These are phyloP conservation scores for Pseudomyrmex sp. DNA, from an alignment of 1,140 invertebrate genomes.

Conservation along the genomic window DNA sequence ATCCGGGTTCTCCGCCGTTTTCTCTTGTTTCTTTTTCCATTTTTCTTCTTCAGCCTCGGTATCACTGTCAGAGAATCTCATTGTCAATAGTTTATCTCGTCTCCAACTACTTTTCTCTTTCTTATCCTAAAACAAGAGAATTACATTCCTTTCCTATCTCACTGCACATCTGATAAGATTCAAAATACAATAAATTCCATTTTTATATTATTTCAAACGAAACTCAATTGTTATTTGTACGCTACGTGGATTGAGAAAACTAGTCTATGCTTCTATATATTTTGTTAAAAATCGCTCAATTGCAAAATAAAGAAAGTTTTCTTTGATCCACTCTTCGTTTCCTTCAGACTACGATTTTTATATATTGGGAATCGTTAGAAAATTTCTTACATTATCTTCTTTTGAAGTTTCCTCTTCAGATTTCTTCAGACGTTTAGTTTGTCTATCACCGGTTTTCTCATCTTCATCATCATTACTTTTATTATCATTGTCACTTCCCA, in stretches of 20 bases:
- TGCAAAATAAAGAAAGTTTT: too few species aligned
- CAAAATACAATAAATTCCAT: conserved; percentile 7
- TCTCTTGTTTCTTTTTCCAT: conserved; percentile 67
- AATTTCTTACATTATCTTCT: conserved; percentile 41
- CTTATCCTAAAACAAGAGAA: conserved; percentile 31
- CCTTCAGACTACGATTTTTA: too few species aligned
- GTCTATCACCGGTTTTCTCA: conserved; percentile 42
- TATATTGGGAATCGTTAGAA: not conserved
- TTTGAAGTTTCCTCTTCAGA: conserved; percentile 43
- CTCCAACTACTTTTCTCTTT: conserved; percentile 73
- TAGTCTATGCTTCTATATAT: too few species aligned
- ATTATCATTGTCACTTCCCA: not conserved
- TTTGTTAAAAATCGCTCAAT: too few species aligned
- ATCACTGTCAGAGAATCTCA: conserved; percentile 77
- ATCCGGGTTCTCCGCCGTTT: conserved; percentile 63
- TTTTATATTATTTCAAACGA: not conserved
- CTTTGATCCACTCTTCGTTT: too few species aligned
- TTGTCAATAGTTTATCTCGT: conserved; percentile 77
- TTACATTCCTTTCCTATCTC: not conserved
- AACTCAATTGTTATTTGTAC: too few species aligned
- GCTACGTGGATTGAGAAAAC: too few species aligned
- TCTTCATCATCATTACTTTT: conserved; percentile 5
- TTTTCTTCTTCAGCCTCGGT: conserved; percentile 75
- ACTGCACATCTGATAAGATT: not conserved
- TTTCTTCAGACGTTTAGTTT: conserved; percentile 45